These are phyloP conservation scores for Cheilosia scutellata DNA, from an alignment of 2,888 invertebrate genomes.

Conservation along the genomic window DNA sequence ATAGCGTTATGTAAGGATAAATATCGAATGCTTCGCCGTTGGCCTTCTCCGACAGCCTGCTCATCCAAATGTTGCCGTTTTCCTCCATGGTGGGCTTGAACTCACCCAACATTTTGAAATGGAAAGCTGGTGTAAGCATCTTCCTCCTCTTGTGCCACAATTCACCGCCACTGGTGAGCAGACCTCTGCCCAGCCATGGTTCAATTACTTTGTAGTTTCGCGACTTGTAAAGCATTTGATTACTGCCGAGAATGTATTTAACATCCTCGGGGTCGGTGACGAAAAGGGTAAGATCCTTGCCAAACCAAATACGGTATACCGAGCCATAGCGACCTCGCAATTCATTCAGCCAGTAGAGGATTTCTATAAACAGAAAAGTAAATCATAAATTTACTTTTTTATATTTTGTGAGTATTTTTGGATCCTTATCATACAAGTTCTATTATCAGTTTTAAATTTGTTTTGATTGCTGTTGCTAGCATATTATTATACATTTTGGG, in stretches of 20 bases:
- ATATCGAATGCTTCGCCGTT: constrained; percentile 85
- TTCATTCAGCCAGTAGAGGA: constrained; percentile 80
- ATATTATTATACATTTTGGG: too few species aligned
- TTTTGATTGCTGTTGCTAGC: too few species aligned
- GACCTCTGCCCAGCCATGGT: constrained; percentile 82
- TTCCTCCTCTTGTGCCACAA: constrained; percentile 90
- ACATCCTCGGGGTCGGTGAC: constrained; percentile 81
- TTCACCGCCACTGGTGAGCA: constrained; percentile 82
- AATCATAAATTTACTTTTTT: background rate
- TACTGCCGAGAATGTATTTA: constrained; percentile 80
- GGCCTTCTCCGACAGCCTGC: constrained; percentile 82
- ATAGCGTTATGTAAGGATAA: constrained; percentile 86
- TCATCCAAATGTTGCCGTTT: constrained; percentile 86
- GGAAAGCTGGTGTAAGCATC: constrained; percentile 91
- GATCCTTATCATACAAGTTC: too few species aligned
- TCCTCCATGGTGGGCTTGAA: constrained; percentile 90
- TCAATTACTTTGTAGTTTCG: constrained; percentile 79
- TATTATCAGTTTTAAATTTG: too few species aligned
- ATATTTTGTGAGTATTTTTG: background rate
- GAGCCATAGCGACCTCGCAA: constrained; percentile 80
- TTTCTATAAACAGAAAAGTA: constrained; percentile 76
- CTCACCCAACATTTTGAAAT: constrained; percentile 90
- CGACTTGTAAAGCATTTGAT: constrained; percentile 80
- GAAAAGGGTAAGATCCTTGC: constrained; percentile 81
- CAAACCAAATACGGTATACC: constrained; percentile 82